A percentile compares a stretch with the other conserved stretches of the same genome.
Evolutionary conservation across 2,888 invertebrate species (phyloP).

Genomic region (Andrena hattorfiana): DNA sequence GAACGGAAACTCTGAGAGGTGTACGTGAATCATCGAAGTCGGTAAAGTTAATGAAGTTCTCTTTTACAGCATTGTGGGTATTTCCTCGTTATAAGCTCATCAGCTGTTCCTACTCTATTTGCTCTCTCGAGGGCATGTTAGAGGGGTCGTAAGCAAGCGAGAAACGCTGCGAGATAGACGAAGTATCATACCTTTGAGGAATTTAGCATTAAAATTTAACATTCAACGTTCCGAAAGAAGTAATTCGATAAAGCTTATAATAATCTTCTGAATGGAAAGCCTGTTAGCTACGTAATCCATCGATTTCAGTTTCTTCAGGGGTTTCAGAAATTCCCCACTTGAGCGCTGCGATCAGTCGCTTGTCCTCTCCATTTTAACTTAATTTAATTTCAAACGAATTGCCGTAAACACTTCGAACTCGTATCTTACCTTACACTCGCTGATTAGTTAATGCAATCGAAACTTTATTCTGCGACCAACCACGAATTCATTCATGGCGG

Average conservation of each 20-base stretch:
- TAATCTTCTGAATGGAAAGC: not conserved
- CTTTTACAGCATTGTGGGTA: too few species aligned
- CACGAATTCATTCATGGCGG: not conserved
- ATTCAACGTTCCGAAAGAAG: not conserved
- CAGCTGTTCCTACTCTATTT: too few species aligned
- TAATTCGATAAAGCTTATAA: not conserved
- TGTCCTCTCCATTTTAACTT: not conserved
- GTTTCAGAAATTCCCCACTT: not conserved
- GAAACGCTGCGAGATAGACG: too few species aligned
- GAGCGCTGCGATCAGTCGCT: constrained; percentile 1
- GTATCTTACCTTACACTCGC: constrained; percentile 6
- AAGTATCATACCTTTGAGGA: too few species aligned
- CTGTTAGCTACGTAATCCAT: not conserved
- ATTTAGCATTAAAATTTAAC: too few species aligned
- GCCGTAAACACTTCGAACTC: constrained; percentile 17
- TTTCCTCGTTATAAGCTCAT: too few species aligned
- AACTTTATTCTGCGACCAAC: not conserved
- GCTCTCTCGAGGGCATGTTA: too few species aligned
- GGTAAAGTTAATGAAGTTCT: too few species aligned
- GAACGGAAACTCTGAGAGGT: too few species aligned
- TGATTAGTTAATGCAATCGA: constrained; percentile 19
- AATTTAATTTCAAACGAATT: constrained; percentile 22
- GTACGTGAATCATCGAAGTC: too few species aligned
- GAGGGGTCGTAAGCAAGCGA: too few species aligned
- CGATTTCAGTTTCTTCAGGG: not conserved